Evolutionary conservation across 2,888 invertebrate species (phyloP).

Genomic region (Apamea crenata): DNA sequence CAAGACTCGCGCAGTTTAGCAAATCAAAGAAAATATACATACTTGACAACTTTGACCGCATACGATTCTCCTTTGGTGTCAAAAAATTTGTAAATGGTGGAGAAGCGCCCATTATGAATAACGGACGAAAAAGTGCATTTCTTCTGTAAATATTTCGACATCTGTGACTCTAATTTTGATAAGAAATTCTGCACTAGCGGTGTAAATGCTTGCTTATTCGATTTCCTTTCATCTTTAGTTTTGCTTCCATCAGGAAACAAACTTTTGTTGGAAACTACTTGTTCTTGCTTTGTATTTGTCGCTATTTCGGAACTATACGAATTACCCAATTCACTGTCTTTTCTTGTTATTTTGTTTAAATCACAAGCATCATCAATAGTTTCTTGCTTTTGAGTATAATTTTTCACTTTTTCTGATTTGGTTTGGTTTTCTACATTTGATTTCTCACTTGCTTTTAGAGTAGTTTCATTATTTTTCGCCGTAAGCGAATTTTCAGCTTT

Average conservation of each 20-base stretch:
- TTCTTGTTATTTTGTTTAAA: not conserved
- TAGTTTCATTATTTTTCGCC: not conserved
- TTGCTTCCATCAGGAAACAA: not conserved
- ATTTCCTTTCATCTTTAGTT: slow-evolving; percentile 3
- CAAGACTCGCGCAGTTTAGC: not conserved
- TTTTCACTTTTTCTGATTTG: slow-evolving; percentile 6
- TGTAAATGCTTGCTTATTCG: not conserved
- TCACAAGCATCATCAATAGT: not conserved
- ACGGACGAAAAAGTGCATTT: slow-evolving; percentile 63
- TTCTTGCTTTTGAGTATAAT: slow-evolving; percentile 2
- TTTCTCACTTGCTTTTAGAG: not conserved
- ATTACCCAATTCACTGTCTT: not conserved
- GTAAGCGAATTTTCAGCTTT: not conserved
- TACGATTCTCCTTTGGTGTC: slow-evolving; percentile 63
- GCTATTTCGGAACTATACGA: not conserved
- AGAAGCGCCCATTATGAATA: slow-evolving; percentile 73
- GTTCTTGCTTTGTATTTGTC: slow-evolving; percentile 8
- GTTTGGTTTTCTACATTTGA: not conserved
- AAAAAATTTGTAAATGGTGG: slow-evolving; percentile 73
- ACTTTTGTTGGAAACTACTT: not conserved
- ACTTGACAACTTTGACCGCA: slow-evolving; percentile 76
- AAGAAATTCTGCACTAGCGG: slow-evolving; percentile 8
- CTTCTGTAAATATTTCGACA: slow-evolving; percentile 59
- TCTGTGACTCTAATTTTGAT: slow-evolving; percentile 59
- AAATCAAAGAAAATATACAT: slow-evolving; percentile 55